phyloP scores from a whole-genome alignment of 2,888 invertebrate species.

The Brachycybe producta region DNA sequence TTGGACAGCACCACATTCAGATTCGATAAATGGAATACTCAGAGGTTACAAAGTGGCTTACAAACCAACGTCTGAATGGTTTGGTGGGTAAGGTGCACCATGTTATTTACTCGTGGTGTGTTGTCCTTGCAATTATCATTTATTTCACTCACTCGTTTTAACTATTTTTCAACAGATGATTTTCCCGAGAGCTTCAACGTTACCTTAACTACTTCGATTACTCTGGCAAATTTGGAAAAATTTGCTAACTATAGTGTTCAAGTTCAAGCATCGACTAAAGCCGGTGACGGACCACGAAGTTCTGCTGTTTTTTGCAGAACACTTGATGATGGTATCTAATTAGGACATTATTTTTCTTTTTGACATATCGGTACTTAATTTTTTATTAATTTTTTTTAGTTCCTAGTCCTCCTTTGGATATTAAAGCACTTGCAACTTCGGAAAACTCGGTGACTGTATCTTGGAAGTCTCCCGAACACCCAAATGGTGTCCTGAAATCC shows the following conservation, averaged over 20 bases:
- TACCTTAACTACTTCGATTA: not conserved
- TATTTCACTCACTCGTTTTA: too few species aligned
- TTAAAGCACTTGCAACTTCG: slow-evolving; percentile 13
- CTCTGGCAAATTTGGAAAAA: slow-evolving; percentile 12
- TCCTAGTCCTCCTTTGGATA: slow-evolving; percentile 12
- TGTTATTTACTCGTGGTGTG: too few species aligned
- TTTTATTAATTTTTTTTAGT: slow-evolving; percentile 7
- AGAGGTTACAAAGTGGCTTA: slow-evolving; percentile 8
- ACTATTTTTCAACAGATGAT: not conserved
- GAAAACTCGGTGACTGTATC: slow-evolving; percentile 8
- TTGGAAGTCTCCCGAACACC: slow-evolving; percentile 11
- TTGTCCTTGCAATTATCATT: too few species aligned
- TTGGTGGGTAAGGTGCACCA: slow-evolving; percentile 2
- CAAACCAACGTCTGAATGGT: slow-evolving; percentile 3
- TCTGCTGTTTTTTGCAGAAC: slow-evolving; percentile 10
- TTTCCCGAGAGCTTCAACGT: slow-evolving; percentile 1
- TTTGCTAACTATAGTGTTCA: slow-evolving; percentile 18
- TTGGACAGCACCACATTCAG: slow-evolving; percentile 1
- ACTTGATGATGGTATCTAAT: slow-evolving; percentile 8
- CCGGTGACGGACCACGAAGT: slow-evolving; percentile 15
- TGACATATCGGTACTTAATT: not conserved
- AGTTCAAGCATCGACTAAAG: slow-evolving; percentile 15
- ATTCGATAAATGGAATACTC: slow-evolving; percentile 6
- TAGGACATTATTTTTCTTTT: not conserved
- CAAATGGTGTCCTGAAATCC: slow-evolving; percentile 10